These are phyloP conservation scores for Apamea monoglypha DNA, from an alignment of 2,888 invertebrate species.

Conservation along the genomic window DNA sequence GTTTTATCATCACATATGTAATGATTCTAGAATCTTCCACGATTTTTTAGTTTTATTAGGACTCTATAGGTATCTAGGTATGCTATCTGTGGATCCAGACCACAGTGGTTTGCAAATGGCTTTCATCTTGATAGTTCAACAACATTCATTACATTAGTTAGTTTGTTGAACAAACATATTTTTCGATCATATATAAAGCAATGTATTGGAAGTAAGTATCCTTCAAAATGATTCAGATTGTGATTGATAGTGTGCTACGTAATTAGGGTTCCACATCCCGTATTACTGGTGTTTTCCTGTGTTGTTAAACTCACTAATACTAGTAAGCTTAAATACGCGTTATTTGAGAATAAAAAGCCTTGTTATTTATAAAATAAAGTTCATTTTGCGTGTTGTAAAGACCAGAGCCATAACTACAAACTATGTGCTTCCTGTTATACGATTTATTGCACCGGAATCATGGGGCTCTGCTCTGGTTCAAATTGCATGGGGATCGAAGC, in stretches of 20 bases:
- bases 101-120: too few relatives aligned
- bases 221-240: background rate
- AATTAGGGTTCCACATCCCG: background rate
- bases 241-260: background rate
- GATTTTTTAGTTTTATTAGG: background rate
- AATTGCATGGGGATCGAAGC: conserved; percentile 14
- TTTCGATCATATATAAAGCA: too few relatives aligned
- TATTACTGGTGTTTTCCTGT: background rate
- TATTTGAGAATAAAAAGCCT: background rate
- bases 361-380: background rate
- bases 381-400: background rate
- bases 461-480: conserved; percentile 20
- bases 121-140: too few relatives aligned
- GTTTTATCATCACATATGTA: background rate
- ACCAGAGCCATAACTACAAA: background rate
- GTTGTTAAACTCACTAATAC: background rate
- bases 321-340: background rate
- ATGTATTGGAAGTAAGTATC: background rate
- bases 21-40: background rate
- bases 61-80: background rate
- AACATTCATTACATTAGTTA: background rate
- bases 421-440: conserved; percentile 34
- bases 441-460: conserved; percentile 47
- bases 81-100: background rate
- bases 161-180: too few relatives aligned